Evolutionary conservation across 2,797 vertebrate genomes (phyloP).

Genomic region (Luscinia megarhynchos): DNA sequence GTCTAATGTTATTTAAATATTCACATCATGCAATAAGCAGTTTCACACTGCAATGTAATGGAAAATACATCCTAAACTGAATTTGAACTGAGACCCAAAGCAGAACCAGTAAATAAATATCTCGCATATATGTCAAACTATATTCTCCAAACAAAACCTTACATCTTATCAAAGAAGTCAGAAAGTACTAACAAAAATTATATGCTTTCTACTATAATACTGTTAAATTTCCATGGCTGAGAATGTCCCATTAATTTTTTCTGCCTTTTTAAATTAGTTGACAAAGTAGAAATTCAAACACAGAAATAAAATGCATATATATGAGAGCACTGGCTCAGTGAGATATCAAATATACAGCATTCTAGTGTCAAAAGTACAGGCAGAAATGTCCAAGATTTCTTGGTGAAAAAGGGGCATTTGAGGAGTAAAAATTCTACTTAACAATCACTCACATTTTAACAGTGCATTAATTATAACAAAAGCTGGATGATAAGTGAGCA

Average conservation of each 20-base stretch:
- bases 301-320: constrained; percentile 82
- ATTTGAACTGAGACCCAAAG: constrained; percentile 70
- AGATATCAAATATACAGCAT: constrained; percentile 92
- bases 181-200: constrained; percentile 77
- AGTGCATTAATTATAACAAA: constrained; percentile 76
- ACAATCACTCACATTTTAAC: constrained; percentile 75
- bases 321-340: constrained; percentile 76
- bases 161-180: constrained; percentile 79
- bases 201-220: constrained; percentile 76
- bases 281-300: constrained; percentile 79
- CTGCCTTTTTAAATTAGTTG: constrained; percentile 76
- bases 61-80: constrained; percentile 69
- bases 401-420: constrained; percentile 68
- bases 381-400: constrained; percentile 73
- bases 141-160: constrained; percentile 81
- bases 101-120: constrained; percentile 79
- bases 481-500: constrained; percentile 72
- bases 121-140: constrained; percentile 78
- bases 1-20: constrained; percentile 73
- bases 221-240: constrained; percentile 76
- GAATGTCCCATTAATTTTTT: constrained; percentile 69
- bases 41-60: constrained; percentile 72
- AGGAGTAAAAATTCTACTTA: constrained; percentile 74
- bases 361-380: constrained; percentile 80
- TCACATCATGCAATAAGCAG: constrained; percentile 69